A percentile compares a stretch with the other conserved stretches of the same genome.
These are phyloP conservation scores for Cyprinodon brontotheroides DNA, from an alignment of 2,113 vertebrate species.

Conservation along the genomic window DNA sequence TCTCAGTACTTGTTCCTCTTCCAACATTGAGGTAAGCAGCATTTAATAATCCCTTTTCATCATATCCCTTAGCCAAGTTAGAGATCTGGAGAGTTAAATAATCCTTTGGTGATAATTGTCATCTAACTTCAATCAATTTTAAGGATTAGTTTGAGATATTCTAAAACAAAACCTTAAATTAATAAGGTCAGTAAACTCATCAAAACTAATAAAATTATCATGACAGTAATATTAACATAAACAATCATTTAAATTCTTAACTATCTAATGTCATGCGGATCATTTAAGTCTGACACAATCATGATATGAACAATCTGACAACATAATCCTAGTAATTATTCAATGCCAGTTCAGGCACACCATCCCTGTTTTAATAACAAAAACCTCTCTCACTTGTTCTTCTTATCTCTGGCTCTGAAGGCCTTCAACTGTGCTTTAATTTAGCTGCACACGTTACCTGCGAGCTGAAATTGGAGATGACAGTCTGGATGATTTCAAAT, in stretches of 20 bases:
- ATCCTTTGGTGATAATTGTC: not conserved
- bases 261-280: not conserved
- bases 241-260: not conserved
- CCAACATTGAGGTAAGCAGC: not conserved
- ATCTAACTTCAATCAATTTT: not conserved
- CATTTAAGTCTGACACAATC: not conserved
- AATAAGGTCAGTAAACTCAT: too few species aligned
- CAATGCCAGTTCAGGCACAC: not conserved
- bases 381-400: not conserved
- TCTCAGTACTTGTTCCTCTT: not conserved
- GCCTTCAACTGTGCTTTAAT: not conserved
- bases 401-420: not conserved
- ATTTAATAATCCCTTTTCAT: not conserved
- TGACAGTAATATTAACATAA: not conserved
- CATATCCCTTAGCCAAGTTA: not conserved
- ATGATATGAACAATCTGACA: not conserved
- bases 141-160: not conserved
- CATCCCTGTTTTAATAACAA: not conserved
- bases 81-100: not conserved
- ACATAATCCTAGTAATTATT: not conserved
- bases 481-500: not conserved
- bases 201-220: not conserved
- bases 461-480: not conserved
- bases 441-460: not conserved
- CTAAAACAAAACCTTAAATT: too few species aligned